Percentiles rank a stretch among this genome's conserved stretches.
Conservation (phyloP, 2,888 invertebrate species). For the Notodonta dromedarius region DNA sequence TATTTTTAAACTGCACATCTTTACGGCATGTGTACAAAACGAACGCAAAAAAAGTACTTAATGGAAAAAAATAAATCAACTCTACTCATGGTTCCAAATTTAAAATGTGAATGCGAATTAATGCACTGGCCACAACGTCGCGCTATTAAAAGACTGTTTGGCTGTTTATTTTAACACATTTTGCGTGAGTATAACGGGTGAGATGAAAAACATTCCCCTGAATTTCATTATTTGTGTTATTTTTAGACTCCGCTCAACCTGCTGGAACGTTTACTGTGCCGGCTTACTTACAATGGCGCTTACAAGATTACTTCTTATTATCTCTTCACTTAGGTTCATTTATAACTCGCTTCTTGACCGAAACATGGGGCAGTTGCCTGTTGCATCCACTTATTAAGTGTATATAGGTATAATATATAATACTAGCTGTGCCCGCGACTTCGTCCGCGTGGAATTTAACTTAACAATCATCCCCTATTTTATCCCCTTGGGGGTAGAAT, state of each 20-base stretch:
- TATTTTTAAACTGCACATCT: slow-evolving; percentile 63
- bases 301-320: slow-evolving; percentile 65
- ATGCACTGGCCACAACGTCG: slow-evolving; percentile 77
- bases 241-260: slow-evolving; percentile 80
- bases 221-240: slow-evolving; percentile 82
- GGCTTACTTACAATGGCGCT: slow-evolving; percentile 75
- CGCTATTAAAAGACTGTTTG: slow-evolving; percentile 79
- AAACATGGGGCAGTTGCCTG: slow-evolving; percentile 16
- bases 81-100: slow-evolving; percentile 59
- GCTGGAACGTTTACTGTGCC: slow-evolving; percentile 75
- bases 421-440: too few species aligned
- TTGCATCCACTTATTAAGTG: slow-evolving; percentile 32
- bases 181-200: slow-evolving; percentile 79
- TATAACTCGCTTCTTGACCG: slow-evolving; percentile 19
- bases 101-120: slow-evolving; percentile 73
- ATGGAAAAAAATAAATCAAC: slow-evolving; percentile 75
- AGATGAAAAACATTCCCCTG: slow-evolving; percentile 84
- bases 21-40: slow-evolving; percentile 63
- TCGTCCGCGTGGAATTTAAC: too few species aligned
- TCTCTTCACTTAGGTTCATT: slow-evolving; percentile 32
- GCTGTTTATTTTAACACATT: slow-evolving; percentile 83
- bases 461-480: too few species aligned
- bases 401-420: too few species aligned
- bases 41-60: slow-evolving; percentile 45
- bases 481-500: too few species aligned